Evolutionary conservation across 2,797 vertebrate species (phyloP), one percentile per base, ranked within the genome.

Genomic region (Microtus californicus): DNA sequence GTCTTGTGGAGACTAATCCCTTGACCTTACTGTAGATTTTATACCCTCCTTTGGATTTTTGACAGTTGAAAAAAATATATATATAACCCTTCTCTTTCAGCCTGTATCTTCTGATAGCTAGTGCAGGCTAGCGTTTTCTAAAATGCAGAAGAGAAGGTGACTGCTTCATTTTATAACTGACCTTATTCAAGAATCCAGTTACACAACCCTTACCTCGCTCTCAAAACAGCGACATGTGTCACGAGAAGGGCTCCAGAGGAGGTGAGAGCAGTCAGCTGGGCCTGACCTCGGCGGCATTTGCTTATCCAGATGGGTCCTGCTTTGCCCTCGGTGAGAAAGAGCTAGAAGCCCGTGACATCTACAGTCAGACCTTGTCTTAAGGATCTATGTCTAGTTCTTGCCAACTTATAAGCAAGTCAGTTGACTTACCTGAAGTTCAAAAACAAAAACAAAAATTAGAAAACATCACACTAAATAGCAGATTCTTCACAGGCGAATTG

Each of bases 161-260:
- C 69, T 86, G 25, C 51, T n/a, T 40, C 87, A 69, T 90, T 93
- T 93, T 90, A 51, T 83, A 85, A 87, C 40, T 94, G 83, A 96
- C 63, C 78, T 89, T 92, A 80, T 92, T 96, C 87, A 95, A 90
- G 78, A 91, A 74, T 95, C 81, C 31, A 4, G 37, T 76, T 94
- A 76, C 13, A 31, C 65, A 97, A 80, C 61, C 37, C 85, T 90
- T 91, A 93, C 56, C 69, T 95, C 73, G 61, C 63, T 91, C 88
- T 74, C n/a, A 89, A 87, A 93, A 65, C 29, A 96, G 45, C 97
- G n/a, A 37, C 74, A 59, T 37, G 61, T 85, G 67, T 95, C 12
- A 0, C 37, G 76, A 88, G 65, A 81, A 40, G 63, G 9, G 43
- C 40, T 76, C 9, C 6, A 65, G 67, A 83, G 79, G n/a, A 34